Evolutionary conservation across 2,888 invertebrate genomes (phyloP).

Genomic region (Luperina nickerlii): DNA sequence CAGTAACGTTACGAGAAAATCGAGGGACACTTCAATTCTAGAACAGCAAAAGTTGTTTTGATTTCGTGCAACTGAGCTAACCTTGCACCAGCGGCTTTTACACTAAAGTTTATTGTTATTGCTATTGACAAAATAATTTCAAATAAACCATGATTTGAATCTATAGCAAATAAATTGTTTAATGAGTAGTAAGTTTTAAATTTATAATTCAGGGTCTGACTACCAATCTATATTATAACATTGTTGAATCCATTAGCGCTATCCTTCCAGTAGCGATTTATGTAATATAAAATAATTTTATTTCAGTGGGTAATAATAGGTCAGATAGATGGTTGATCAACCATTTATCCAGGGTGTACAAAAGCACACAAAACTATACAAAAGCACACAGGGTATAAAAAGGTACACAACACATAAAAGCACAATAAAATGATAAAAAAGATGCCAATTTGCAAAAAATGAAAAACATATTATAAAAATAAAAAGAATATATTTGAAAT

Average conservation of each 20-base stretch:
- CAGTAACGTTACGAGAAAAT: background rate
- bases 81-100: conserved; percentile 16
- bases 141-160: conserved; percentile 29
- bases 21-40: background rate
- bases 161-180: conserved; percentile 23
- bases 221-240: conserved; percentile 4
- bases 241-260: background rate
- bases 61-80: background rate
- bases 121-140: conserved; percentile 3
- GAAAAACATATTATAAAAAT: no score
- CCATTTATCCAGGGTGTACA: no score
- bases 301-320: background rate
- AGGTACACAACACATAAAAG: no score
- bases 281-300: background rate
- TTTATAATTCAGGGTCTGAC: background rate
- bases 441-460: background rate
- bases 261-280: conserved; percentile 1
- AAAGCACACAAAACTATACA: no score
- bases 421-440: no score
- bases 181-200: conserved; percentile 9
- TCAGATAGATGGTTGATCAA: no score
- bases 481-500: no score
- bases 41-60: conserved; percentile 1
- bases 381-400: no score
- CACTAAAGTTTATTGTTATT: conserved; percentile 19